Conservation (phyloP, 2,113 vertebrate species). For the Myotis brandtii region DNA sequence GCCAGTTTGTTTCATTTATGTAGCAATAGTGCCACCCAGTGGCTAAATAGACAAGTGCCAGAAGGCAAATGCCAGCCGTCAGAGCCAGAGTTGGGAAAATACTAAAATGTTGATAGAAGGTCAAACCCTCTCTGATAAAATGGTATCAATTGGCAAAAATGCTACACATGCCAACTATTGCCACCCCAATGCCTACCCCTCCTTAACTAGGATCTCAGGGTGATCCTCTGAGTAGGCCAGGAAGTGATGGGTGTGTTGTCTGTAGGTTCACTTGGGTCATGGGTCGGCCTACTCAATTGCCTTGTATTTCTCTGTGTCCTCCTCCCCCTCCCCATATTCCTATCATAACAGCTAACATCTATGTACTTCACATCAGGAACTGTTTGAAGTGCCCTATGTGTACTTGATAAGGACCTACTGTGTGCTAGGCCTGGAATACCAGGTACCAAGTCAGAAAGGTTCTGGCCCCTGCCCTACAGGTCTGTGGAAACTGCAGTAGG, state of each 20-base stretch:
- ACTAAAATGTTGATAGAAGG: neutral
- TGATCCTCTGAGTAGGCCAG: neutral
- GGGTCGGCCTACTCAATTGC: rapidly evolving
- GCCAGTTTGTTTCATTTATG: neutral
- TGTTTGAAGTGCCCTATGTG: neutral
- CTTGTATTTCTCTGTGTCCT: neutral
- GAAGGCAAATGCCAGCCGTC: neutral
- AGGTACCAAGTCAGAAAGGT: neutral
- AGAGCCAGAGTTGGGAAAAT: neutral
- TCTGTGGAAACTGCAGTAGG: neutral
- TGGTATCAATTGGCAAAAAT: neutral
- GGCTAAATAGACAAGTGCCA: neutral
- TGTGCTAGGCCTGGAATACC: neutral
- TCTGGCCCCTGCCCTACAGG: rapidly evolving
- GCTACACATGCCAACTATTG: neutral
- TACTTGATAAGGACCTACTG: neutral
- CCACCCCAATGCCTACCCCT: neutral
- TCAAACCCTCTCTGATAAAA: neutral
- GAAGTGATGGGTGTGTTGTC: neutral
- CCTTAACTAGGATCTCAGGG: neutral
- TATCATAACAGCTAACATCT: too few species aligned
- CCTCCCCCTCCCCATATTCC: neutral
- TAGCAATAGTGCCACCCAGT: neutral
- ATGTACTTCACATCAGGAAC: too few species aligned
- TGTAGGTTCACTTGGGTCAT: neutral